Percentiles rank a stretch among this genome's conserved stretches.
These are phyloP conservation scores for Gasterosteus aculeatus DNA, from an alignment of 2,113 vertebrate genomes.

Conservation along the genomic window DNA sequence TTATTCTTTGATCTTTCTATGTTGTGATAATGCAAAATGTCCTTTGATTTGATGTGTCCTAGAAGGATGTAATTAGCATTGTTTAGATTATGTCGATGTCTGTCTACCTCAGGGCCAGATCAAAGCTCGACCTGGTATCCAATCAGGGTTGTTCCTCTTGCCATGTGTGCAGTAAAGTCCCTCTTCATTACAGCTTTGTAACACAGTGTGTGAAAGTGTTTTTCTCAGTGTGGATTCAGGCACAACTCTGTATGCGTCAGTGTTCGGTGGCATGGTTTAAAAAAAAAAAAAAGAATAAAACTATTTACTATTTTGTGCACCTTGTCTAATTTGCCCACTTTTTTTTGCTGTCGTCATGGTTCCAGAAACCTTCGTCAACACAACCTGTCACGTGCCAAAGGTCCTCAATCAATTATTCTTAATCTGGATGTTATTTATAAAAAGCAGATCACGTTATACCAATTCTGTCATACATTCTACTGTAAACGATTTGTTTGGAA, in stretches of 20 bases:
- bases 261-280: conserved; percentile 89
- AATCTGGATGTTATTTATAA: neutral
- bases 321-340: conserved; percentile 84
- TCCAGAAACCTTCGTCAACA: neutral
- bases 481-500: neutral
- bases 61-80: conserved; percentile 81
- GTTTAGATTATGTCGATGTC: conserved; percentile 91
- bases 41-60: conserved; percentile 80
- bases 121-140: conserved; percentile 93
- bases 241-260: conserved; percentile 92
- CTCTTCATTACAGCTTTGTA: conserved; percentile 82
- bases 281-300: conserved; percentile 80
- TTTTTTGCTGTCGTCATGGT: conserved; percentile 16
- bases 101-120: conserved; percentile 99
- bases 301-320: conserved; percentile 87
- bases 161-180: conserved; percentile 83
- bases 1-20: conserved; percentile 82
- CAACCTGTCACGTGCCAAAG: neutral
- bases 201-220: conserved; percentile 83
- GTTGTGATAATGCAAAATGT: conserved; percentile 78
- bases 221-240: conserved; percentile 89
- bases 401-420: neutral
- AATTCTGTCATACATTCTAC: no score
- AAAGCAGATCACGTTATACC: neutral
- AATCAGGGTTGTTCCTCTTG: conserved; percentile 85